A percentile compares a stretch with the other conserved stretches of the same genome.
These are phyloP conservation scores for Sialia sialis DNA, from an alignment of 2,113 vertebrate species.

Conservation along the genomic window DNA sequence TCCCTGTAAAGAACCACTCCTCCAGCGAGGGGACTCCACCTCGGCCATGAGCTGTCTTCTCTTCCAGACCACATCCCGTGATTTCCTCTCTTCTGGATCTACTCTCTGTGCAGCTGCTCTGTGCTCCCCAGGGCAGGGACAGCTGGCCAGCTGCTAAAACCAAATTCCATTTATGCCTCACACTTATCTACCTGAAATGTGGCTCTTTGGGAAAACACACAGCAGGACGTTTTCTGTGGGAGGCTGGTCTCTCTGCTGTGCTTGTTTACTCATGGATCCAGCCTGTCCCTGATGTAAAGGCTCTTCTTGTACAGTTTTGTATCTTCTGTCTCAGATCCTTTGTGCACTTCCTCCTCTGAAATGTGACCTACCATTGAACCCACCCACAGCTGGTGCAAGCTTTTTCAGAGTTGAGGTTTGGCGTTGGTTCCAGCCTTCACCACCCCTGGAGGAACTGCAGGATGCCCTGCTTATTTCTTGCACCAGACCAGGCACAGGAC, in stretches of 20 bases:
- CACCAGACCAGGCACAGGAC: no score
- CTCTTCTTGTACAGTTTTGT: background rate
- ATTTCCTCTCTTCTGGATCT: background rate
- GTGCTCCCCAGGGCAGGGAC: background rate
- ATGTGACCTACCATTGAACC: background rate
- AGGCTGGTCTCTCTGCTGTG: background rate
- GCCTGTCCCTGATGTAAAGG: background rate
- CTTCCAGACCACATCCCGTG: rapidly evolving
- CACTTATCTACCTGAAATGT: background rate
- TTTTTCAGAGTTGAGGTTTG: background rate
- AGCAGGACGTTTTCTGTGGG: rapidly evolving
- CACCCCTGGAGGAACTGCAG: background rate
- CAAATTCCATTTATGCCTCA: background rate
- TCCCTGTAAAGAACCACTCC: background rate
- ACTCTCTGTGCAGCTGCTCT: rapidly evolving
- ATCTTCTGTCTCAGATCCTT: background rate
- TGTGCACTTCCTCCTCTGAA: background rate
- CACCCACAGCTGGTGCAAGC: background rate
- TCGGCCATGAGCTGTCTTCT: background rate
- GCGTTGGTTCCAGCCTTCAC: background rate
- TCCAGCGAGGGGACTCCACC: rapidly evolving
- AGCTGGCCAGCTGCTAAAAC: background rate
- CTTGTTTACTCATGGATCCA: background rate
- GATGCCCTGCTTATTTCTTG: background rate
- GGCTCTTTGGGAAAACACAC: background rate